Percentiles rank a stretch among this genome's conserved stretches.
Evolutionary conservation across 2,888 invertebrate genomes (phyloP).

Genomic region (Ecliptopera silaceata): DNA sequence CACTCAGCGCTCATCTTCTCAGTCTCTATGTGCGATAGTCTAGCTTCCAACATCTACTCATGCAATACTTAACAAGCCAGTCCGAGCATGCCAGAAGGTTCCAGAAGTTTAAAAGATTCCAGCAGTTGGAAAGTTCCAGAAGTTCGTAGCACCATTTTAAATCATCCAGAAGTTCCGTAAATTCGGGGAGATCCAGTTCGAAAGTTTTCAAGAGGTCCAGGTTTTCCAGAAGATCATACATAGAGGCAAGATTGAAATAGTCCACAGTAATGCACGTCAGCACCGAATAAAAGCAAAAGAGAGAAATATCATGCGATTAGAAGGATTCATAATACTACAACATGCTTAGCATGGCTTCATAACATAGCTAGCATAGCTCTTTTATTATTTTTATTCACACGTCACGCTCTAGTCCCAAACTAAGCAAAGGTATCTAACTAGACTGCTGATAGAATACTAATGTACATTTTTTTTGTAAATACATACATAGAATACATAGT

Average conservation of each 20-base stretch:
- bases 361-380: no score
- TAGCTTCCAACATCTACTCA: slow-evolving; percentile 84
- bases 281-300: slow-evolving; percentile 52
- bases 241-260: slow-evolving; percentile 12
- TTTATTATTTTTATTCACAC: no score
- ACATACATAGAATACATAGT: no score
- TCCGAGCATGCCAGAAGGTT: slow-evolving; percentile 13
- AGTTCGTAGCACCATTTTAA: slow-evolving; percentile 32
- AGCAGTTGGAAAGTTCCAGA: slow-evolving; percentile 14
- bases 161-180: no score
- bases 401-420: no score
- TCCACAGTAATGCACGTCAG: slow-evolving; percentile 20
- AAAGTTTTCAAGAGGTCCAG: slow-evolving; percentile 7
- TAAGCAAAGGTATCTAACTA: no score
- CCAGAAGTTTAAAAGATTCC: no score
- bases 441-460: no score
- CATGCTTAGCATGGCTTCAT: not conserved
- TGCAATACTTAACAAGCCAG: slow-evolving; percentile 50
- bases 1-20: slow-evolving; percentile 85
- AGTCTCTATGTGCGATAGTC: slow-evolving; percentile 84
- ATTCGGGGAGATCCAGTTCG: slow-evolving; percentile 8
- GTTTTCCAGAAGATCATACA: slow-evolving; percentile 38
- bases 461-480: no score
- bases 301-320: slow-evolving; percentile 73
- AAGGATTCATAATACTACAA: slow-evolving; percentile 31